Evolutionary conservation across 2,113 vertebrate genomes (phyloP).

Genomic region (Seriola quinqueradiata): DNA sequence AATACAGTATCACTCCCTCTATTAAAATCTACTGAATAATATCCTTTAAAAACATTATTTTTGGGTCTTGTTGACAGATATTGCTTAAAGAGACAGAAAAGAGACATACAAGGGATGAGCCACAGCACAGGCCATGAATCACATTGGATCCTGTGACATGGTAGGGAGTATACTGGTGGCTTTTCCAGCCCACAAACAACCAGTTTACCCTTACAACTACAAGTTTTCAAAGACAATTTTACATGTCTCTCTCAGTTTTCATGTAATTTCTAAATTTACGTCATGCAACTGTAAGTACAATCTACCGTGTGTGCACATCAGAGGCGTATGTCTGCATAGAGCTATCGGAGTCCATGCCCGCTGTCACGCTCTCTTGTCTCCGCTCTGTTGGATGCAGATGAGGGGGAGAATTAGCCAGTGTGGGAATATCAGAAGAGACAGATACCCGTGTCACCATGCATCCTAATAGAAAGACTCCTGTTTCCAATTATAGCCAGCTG

Average conservation of each 20-base stretch:
- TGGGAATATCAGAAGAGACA: slow-evolving; percentile 89
- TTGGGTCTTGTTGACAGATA: neutral
- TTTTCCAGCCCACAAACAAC: slow-evolving; percentile 27
- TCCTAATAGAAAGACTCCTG: slow-evolving; percentile 87
- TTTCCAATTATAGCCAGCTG: slow-evolving; percentile 88
- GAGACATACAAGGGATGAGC: slow-evolving; percentile 1
- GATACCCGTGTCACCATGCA: slow-evolving; percentile 88
- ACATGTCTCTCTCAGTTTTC: neutral
- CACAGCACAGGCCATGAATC: neutral
- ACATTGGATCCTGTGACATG: slow-evolving; percentile 15
- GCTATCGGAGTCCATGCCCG: slow-evolving; percentile 32
- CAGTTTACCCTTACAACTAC: neutral
- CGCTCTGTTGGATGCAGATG: slow-evolving; percentile 75
- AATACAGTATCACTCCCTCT: neutral
- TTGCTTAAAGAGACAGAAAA: neutral
- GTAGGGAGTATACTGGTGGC: neutral
- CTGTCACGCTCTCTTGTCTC: slow-evolving; percentile 52
- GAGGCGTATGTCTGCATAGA: slow-evolving; percentile 7
- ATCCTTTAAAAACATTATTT: neutral
- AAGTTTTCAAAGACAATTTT: slow-evolving; percentile 15
- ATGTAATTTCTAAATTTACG: slow-evolving; percentile 2
- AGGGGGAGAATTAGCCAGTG: slow-evolving; percentile 83
- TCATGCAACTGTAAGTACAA: neutral
- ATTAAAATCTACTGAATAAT: neutral
- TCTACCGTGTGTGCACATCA: slow-evolving; percentile 15